Evolutionary conservation across 2,888 invertebrate species (phyloP).

Genomic region (Macroteleia sp.): DNA sequence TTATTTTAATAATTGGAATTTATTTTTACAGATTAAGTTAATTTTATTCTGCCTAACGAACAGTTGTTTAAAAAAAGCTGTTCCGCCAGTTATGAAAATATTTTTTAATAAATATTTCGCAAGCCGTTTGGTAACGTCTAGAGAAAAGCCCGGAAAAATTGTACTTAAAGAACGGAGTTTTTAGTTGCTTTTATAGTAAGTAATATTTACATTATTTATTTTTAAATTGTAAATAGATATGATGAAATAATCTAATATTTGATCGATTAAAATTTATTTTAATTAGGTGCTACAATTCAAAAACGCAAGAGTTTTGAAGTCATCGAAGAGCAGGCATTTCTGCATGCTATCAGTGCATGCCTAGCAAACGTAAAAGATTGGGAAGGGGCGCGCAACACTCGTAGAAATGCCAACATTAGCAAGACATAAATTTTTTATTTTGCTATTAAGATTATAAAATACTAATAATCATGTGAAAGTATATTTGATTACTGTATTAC

Average conservation of each 20-base stretch:
- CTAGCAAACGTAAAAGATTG: not conserved
- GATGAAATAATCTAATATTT: not conserved
- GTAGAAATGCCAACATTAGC: too few relatives aligned
- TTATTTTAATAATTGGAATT: too few relatives aligned
- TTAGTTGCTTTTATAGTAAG: not conserved
- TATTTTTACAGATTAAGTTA: not conserved
- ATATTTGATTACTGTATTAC: too few relatives aligned
- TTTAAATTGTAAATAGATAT: not conserved
- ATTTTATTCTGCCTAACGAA: not conserved
- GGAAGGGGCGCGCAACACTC: too few relatives aligned
- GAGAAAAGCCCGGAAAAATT: not conserved
- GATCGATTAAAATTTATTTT: not conserved
- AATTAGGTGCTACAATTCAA: not conserved
- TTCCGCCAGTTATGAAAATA: not conserved
- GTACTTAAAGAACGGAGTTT: not conserved
- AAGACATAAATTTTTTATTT: too few relatives aligned
- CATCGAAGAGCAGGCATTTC: not conserved
- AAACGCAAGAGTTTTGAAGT: not conserved
- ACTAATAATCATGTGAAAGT: too few relatives aligned
- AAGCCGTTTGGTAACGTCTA: not conserved
- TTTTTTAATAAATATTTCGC: not conserved
- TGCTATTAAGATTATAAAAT: too few relatives aligned
- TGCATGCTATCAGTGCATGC: not conserved
- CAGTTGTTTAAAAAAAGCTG: not conserved
- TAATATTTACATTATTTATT: not conserved